A percentile compares a stretch with the other conserved stretches of the same genome.
Conservation (phyloP, 1,140 invertebrate genomes). For the Drosophila lacteicornis region DNA sequence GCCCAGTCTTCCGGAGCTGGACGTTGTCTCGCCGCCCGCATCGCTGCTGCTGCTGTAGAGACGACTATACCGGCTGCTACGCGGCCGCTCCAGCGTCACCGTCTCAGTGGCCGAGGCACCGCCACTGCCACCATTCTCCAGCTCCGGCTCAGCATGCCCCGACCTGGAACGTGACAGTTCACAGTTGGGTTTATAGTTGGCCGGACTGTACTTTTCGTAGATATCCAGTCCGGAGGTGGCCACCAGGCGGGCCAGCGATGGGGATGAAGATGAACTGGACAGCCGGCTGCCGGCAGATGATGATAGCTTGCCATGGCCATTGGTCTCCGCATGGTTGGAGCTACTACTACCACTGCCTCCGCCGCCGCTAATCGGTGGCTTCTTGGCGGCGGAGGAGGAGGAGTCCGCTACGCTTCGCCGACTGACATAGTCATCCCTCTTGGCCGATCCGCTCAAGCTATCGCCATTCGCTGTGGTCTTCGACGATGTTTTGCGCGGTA, state of each 20-base stretch:
- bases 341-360: constrained; percentile 4
- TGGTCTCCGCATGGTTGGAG: constrained; percentile 12
- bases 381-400: constrained; percentile 27
- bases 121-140: constrained; percentile 23
- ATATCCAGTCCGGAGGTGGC: constrained; percentile 84
- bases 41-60: constrained; percentile 66
- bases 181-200: constrained; percentile 84
- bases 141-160: constrained; percentile 61
- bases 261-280: constrained; percentile 80
- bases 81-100: constrained; percentile 69
- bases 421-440: constrained; percentile 51
- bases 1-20: constrained; percentile 24
- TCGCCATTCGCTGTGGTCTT: constrained; percentile 44
- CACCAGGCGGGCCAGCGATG: constrained; percentile 82
- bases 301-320: constrained; percentile 47
- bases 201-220: constrained; percentile 84
- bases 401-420: constrained; percentile 38
- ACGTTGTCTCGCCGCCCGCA: constrained; percentile 18
- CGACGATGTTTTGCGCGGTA: constrained; percentile 55
- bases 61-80: constrained; percentile 76
- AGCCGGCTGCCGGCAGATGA: constrained; percentile 61
- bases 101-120: constrained; percentile 39
- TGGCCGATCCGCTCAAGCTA: constrained; percentile 24
- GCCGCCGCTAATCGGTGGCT: constrained; percentile 51
- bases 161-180: constrained; percentile 85